Evolutionary conservation across 2,797 vertebrate genomes (phyloP).

Genomic region (Ispidina lecontei): DNA sequence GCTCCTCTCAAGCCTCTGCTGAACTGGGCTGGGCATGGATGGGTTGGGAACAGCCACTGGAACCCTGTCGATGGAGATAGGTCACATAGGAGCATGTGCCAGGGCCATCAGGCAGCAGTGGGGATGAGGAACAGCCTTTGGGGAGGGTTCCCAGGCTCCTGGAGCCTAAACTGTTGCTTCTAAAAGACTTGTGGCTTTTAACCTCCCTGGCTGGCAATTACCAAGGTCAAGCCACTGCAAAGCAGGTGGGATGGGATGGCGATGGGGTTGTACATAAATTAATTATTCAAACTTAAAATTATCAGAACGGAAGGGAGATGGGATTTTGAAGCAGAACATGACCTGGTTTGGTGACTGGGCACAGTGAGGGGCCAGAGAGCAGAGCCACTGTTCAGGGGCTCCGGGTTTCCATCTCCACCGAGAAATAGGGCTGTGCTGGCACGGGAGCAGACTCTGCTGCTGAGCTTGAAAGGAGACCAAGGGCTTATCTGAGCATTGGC

Average conservation of each 20-base stretch:
- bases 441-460: not conserved
- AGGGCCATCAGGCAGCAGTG: fast-evolving
- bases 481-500: not conserved
- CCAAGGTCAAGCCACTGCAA: fast-evolving
- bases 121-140: not conserved
- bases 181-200: not conserved
- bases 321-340: not conserved
- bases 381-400: not conserved
- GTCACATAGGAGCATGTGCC: fast-evolving
- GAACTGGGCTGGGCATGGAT: not conserved
- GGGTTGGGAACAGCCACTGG: fast-evolving
- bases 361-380: not conserved
- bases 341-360: not conserved
- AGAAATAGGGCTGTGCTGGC: not conserved
- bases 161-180: not conserved
- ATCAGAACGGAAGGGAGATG: not conserved
- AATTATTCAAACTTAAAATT: not conserved
- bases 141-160: not conserved
- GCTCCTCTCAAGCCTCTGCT: fast-evolving
- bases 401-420: fast-evolving
- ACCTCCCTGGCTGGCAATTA: not conserved
- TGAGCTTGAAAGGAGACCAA: conserved; percentile 22
- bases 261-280: not conserved
- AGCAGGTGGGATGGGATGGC: not conserved
- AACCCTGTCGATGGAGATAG: not conserved